Base-by-base conservation (phyloP, 2,113 vertebrate genomes). In the Serilophus lunatus region DNA sequence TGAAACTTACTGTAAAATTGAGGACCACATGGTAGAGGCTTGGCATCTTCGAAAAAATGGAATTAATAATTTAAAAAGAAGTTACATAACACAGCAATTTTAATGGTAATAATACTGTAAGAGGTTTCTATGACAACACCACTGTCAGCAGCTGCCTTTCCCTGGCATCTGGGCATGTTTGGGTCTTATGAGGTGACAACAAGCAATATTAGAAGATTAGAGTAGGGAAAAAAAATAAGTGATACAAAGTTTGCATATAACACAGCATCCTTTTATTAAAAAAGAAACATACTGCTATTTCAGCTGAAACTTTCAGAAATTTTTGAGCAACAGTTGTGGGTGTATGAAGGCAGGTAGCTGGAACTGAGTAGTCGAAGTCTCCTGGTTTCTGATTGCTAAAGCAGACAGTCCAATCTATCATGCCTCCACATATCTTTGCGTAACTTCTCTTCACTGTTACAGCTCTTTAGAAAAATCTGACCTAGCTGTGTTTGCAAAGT, bases 101-200 rank as follows among this genome's bases (percentile, higher is more conserved):
- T 80, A 91, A 84, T 11, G 7, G 72, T 38, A 36, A 75, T 94
- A 82, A 79, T 40, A 47, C 88, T 82, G 18, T 78, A 70, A 93
- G 71, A 26, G 18, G 71, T 97, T 97, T 82, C 94, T 91, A n/a
- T 96, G 81, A 88, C 33, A 94, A 94, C 82, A 0, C 13, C 2
- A 5, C 36, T 91, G 71, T 68, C 80, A 64, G 88, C 82, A 72
- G 18, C 38, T 61, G 42, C 60, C 57, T 77, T 91, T 28, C 50
- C 10, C 49, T 76, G 76, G 29, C 90, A 90, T 85, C 84, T 50
- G 63, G 66, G 53, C 57, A 11, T 56, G 26, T 84, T 74, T 47
- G 36, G 35, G 29, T 42, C 64, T 97, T 91, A 45, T 66, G 78
- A 91, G 49, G 60, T 88, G 66, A 77, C 86, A 33, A 18, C 45